Conservation (phyloP, 2,888 invertebrate genomes). For the Euspilapteryx auroguttella region DNA sequence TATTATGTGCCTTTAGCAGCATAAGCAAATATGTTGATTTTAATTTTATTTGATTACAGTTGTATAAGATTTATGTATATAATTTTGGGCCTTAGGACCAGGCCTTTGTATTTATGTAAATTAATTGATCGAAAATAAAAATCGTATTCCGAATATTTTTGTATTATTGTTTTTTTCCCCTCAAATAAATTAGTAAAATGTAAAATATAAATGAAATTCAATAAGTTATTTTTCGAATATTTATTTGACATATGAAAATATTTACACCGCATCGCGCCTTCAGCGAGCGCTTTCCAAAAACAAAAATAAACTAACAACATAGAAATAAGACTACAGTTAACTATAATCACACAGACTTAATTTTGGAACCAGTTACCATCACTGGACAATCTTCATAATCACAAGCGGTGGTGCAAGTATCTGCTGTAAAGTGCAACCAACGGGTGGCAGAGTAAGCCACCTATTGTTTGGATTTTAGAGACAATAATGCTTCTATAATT, state of each 20-base stretch:
- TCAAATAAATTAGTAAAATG: slow-evolving; percentile 6
- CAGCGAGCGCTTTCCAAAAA: too few relatives aligned
- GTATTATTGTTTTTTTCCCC: slow-evolving; percentile 9
- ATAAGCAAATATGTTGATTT: not conserved
- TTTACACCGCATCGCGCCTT: slow-evolving; percentile 32
- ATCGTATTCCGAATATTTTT: slow-evolving; percentile 17
- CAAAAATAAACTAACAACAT: too few relatives aligned
- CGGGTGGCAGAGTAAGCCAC: too few relatives aligned
- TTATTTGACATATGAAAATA: slow-evolving; percentile 39
- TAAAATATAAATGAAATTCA: slow-evolving; percentile 9
- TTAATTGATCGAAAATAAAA: slow-evolving; percentile 47
- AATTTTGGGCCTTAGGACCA: slow-evolving; percentile 3
- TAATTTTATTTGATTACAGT: slow-evolving; percentile 6
- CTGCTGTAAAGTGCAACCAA: too few relatives aligned
- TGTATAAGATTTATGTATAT: slow-evolving; percentile 6
- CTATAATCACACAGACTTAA: slow-evolving; percentile 6
- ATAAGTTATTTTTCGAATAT: slow-evolving; percentile 32
- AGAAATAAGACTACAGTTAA: slow-evolving; percentile 31
- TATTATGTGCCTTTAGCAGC: slow-evolving; percentile 2
- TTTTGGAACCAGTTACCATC: too few relatives aligned
- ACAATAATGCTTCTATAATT: too few relatives aligned
- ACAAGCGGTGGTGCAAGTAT: too few relatives aligned
- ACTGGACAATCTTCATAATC: too few relatives aligned
- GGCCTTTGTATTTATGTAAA: slow-evolving; percentile 28
- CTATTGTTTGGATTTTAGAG: too few relatives aligned